Conservation (phyloP, 2,797 vertebrate genomes). For the Alauda arvensis region DNA sequence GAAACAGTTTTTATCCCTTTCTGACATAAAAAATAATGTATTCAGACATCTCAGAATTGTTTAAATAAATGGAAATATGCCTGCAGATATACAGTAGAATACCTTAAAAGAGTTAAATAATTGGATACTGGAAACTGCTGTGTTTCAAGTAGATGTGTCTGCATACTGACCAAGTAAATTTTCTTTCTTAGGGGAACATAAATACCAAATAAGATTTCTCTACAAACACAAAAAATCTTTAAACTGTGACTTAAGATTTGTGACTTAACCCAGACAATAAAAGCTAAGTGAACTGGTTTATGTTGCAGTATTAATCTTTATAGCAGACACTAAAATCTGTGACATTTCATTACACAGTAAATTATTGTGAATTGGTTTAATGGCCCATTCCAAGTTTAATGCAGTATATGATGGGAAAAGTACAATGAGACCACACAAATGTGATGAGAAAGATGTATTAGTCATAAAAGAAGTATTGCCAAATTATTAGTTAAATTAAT, state of each 20-base stretch:
- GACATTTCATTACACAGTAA: constrained; percentile 17
- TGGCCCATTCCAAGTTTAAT: neutral
- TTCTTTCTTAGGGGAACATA: neutral
- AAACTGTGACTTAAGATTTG: neutral
- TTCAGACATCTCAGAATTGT: neutral
- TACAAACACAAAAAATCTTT: neutral
- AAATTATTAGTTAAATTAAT: neutral
- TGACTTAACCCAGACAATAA: neutral
- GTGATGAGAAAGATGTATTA: neutral
- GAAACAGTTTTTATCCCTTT: neutral
- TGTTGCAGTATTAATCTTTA: constrained; percentile 11
- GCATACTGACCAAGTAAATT: neutral
- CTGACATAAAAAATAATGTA: neutral
- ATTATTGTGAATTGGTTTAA: constrained; percentile 8
- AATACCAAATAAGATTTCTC: neutral
- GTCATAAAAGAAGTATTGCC: neutral
- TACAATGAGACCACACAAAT: neutral
- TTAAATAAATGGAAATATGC: neutral
- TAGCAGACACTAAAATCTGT: neutral
- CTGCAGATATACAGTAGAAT: neutral
- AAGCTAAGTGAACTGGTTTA: neutral
- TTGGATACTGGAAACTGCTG: neutral
- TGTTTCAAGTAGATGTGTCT: neutral
- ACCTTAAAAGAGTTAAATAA: neutral
- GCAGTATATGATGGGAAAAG: neutral